phyloP scores from a whole-genome alignment of 64 coral and sea anemone species.

The Platygyra sinensis region DNA sequence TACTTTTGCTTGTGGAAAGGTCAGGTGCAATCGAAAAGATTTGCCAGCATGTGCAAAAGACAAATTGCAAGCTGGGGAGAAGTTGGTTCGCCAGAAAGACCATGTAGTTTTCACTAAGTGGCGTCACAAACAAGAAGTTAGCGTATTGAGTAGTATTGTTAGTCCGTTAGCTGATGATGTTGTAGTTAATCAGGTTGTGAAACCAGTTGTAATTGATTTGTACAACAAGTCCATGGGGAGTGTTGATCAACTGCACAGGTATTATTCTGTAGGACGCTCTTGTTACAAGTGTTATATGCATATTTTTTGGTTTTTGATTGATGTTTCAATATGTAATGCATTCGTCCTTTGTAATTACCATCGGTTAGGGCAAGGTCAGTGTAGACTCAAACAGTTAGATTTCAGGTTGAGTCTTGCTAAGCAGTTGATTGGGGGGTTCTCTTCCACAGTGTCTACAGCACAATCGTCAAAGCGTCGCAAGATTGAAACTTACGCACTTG shows the following conservation, averaged over 20 bases:
- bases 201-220: neutral
- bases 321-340: conserved; percentile 31
- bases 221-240: conserved; percentile 34
- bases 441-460: neutral
- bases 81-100: neutral
- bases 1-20: neutral
- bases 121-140: neutral
- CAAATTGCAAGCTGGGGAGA: neutral
- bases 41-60: neutral
- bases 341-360: neutral
- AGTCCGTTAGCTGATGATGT: neutral
- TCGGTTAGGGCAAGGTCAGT: neutral
- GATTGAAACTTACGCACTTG: neutral
- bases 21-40: neutral
- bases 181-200: neutral
- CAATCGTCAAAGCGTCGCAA: neutral
- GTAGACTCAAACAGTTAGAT: neutral
- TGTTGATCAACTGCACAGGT: conserved; percentile 1
- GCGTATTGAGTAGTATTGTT: neutral
- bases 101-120: neutral
- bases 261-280: neutral
- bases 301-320: conserved; percentile 24
- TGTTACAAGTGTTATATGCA: neutral
- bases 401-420: conserved; percentile 4
- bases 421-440: neutral